phyloP scores from a whole-genome alignment of 1,140 invertebrate genomes.

The Anastatus disparis region DNA sequence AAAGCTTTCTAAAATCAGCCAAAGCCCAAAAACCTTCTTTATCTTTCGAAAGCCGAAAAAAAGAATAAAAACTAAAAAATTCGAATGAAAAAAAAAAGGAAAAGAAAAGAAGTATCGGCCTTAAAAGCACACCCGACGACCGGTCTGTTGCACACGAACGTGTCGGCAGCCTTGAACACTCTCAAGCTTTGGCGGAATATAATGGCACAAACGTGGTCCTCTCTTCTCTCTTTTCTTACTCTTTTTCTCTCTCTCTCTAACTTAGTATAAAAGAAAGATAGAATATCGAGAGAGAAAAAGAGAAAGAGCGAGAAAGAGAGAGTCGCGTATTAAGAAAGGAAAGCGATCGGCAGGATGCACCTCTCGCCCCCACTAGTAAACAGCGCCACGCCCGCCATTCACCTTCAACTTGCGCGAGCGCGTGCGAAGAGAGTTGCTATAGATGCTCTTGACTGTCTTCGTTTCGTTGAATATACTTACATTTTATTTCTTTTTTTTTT shows the following conservation, averaged over 20 bases:
- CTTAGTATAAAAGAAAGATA: not conserved
- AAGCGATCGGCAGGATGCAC: constrained; percentile 54
- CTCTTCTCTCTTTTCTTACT: not conserved
- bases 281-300: not conserved
- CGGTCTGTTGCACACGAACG: not conserved
- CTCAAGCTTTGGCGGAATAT: constrained; percentile 14
- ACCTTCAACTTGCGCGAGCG: constrained; percentile 58
- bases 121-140: not conserved
- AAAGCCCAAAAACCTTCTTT: too few relatives aligned
- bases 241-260: not conserved
- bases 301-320: not conserved
- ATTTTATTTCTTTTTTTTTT: too few relatives aligned
- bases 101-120: not conserved
- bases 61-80: not conserved
- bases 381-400: constrained; percentile 60
- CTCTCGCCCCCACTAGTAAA: constrained; percentile 44
- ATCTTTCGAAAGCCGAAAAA: not conserved
- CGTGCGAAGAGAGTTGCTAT: too few relatives aligned
- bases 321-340: constrained; percentile 1
- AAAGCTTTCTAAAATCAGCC: too few relatives aligned
- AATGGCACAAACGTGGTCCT: not conserved
- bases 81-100: not conserved
- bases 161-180: constrained; percentile 21
- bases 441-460: too few relatives aligned
- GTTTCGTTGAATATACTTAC: too few relatives aligned